Percentiles rank a stretch among this genome's conserved stretches.
phyloP scores from a whole-genome alignment of 2,888 invertebrate species.

The Herminia tarsipennalis region DNA sequence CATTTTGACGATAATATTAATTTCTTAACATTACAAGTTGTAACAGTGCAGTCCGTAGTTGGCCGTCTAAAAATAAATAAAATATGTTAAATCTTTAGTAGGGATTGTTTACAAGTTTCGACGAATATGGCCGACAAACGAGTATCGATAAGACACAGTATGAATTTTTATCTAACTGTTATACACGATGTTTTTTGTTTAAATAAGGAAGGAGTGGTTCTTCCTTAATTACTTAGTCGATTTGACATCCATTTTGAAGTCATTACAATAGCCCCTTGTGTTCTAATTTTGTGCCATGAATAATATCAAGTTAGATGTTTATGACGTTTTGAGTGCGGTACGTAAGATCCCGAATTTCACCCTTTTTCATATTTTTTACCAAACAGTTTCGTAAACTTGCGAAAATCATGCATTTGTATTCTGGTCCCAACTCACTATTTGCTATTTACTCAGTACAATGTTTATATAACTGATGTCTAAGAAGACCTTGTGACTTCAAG shows the following conservation, averaged over 20 bases:
- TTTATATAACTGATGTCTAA: slow-evolving; percentile 40
- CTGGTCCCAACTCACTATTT: slow-evolving; percentile 14
- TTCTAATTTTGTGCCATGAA: not conserved
- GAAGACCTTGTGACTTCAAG: slow-evolving; percentile 28
- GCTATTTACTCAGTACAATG: slow-evolving; percentile 40
- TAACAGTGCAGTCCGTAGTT: not conserved
- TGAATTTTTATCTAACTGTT: slow-evolving; percentile 16
- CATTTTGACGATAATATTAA: not conserved
- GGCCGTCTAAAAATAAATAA: not conserved
- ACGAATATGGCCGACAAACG: slow-evolving; percentile 24
- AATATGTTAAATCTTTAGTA: not conserved
- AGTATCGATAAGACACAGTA: slow-evolving; percentile 32
- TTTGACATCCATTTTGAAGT: not conserved
- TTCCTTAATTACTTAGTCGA: not conserved
- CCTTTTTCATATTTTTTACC: no score
- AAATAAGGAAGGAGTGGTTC: slow-evolving; percentile 5
- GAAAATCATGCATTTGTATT: slow-evolving; percentile 27
- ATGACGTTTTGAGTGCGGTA: no score
- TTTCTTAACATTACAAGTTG: not conserved
- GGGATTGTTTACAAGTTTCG: slow-evolving; percentile 30
- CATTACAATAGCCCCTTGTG: not conserved
- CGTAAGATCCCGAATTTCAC: no score
- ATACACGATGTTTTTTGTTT: slow-evolving; percentile 9
- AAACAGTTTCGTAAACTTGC: slow-evolving; percentile 23
- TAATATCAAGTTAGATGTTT: no score